Percentiles rank a stretch among this genome's conserved stretches.
Conservation (phyloP, 1,140 invertebrate species). For the Trypoxylus dichotomus region DNA sequence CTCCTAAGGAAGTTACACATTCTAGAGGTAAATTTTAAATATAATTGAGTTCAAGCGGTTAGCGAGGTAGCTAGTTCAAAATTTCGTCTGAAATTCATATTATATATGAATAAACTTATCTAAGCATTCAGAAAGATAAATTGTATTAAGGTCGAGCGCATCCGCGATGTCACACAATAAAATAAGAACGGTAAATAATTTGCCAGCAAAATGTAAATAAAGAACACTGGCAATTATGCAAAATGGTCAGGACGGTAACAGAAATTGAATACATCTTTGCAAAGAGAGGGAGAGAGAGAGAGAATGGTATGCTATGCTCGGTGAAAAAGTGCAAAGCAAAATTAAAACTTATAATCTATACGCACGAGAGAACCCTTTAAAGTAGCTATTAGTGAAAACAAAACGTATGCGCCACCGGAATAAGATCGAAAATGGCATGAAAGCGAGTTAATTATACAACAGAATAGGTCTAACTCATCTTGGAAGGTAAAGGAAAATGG, state of each 20-base stretch:
- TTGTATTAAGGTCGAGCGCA: neutral
- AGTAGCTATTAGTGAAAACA: slow-evolving; percentile 42
- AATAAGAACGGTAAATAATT: slow-evolving; percentile 29
- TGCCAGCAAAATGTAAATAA: slow-evolving; percentile 29
- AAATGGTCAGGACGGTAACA: slow-evolving; percentile 11
- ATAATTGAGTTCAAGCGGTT: slow-evolving; percentile 3
- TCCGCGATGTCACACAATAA: slow-evolving; percentile 20
- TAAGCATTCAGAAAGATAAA: slow-evolving; percentile 21
- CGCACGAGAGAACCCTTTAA: slow-evolving; percentile 48
- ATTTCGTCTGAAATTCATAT: neutral
- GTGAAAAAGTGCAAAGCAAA: slow-evolving; percentile 39
- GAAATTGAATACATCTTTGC: slow-evolving; percentile 37
- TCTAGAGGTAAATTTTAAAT: neutral
- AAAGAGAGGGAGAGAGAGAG: neutral
- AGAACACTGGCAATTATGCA: slow-evolving; percentile 31
- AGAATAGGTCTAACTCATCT: slow-evolving; percentile 45
- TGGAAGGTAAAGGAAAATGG: slow-evolving; percentile 42
- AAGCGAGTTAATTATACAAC: slow-evolving; percentile 51
- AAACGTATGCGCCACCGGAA: slow-evolving; percentile 46
- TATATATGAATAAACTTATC: slow-evolving; percentile 27
- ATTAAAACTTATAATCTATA: slow-evolving; percentile 52
- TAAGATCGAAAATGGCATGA: slow-evolving; percentile 51
- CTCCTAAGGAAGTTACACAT: neutral
- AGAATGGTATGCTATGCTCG: slow-evolving; percentile 27
- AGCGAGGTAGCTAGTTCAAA: neutral